These are phyloP conservation scores for Amazona vittata DNA, from an alignment of 2,113 vertebrate species.

Conservation along the genomic window DNA sequence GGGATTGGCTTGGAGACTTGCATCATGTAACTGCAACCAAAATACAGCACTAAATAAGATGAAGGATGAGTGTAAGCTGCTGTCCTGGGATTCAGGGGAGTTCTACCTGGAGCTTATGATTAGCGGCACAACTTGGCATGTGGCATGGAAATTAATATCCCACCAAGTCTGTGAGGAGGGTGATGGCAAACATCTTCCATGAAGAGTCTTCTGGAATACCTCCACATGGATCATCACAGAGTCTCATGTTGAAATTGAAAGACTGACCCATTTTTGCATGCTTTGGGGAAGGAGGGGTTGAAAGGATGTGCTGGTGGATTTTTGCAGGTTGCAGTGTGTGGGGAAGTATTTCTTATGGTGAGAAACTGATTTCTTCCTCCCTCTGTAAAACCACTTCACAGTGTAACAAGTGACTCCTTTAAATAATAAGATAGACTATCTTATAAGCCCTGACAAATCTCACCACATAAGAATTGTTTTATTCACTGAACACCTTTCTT, in stretches of 20 bases:
- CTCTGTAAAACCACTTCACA: not conserved
- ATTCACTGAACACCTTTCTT: not conserved
- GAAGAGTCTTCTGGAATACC: not conserved
- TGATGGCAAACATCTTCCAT: not conserved
- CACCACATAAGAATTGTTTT: not conserved
- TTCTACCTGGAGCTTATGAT: not conserved
- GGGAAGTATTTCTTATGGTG: not conserved
- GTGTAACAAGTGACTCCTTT: conserved; percentile 11
- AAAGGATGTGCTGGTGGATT: not conserved
- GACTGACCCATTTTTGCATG: not conserved
- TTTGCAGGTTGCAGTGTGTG: not conserved
- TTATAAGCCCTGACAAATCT: conserved; percentile 5
- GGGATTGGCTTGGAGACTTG: not conserved
- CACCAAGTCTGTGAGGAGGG: not conserved
- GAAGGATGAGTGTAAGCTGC: not conserved
- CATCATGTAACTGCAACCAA: not conserved
- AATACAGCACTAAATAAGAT: not conserved
- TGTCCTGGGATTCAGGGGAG: not conserved
- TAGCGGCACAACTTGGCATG: not conserved
- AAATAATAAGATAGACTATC: not conserved
- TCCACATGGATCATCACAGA: not conserved
- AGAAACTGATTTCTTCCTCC: not conserved
- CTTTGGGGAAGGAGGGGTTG: not conserved
- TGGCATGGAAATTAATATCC: not conserved
- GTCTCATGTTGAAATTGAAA: not conserved